These are phyloP conservation scores for Tetramorium bicarinatum DNA, from an alignment of 2,888 invertebrate genomes.

Conservation along the genomic window DNA sequence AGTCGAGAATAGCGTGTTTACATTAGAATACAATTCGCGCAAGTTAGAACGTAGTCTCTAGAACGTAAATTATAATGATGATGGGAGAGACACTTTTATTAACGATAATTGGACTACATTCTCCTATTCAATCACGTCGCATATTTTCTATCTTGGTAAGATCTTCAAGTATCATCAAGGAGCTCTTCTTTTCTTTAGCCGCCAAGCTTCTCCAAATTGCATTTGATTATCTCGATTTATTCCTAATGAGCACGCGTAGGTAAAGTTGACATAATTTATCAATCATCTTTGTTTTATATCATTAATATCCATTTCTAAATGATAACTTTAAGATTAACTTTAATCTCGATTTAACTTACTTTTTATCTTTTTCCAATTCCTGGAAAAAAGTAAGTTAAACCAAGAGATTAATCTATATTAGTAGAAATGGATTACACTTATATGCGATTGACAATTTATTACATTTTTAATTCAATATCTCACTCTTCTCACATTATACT, in stretches of 20 bases:
- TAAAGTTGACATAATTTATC: background rate
- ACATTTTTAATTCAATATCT: background rate
- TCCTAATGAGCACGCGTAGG: background rate
- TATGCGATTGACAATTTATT: background rate
- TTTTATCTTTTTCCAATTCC: no score
- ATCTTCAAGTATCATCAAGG: conserved; percentile 3
- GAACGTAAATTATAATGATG: background rate
- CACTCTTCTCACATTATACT: no score
- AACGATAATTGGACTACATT: background rate
- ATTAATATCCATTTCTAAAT: background rate
- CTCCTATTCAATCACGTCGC: conserved; percentile 18
- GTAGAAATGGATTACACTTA: background rate
- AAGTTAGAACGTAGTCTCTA: background rate
- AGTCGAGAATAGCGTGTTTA: background rate
- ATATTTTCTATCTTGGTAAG: conserved; percentile 14
- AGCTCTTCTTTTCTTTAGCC: conserved; percentile 10
- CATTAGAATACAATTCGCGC: background rate
- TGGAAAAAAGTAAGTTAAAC: no score
- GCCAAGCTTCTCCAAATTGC: background rate
- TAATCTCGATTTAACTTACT: no score
- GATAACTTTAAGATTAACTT: no score
- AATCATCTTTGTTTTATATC: background rate
- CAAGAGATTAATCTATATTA: no score
- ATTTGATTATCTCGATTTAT: background rate
- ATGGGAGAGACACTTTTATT: background rate